phyloP scores from a whole-genome alignment of 2,888 invertebrate species.

The Metacarcinus magister region DNA sequence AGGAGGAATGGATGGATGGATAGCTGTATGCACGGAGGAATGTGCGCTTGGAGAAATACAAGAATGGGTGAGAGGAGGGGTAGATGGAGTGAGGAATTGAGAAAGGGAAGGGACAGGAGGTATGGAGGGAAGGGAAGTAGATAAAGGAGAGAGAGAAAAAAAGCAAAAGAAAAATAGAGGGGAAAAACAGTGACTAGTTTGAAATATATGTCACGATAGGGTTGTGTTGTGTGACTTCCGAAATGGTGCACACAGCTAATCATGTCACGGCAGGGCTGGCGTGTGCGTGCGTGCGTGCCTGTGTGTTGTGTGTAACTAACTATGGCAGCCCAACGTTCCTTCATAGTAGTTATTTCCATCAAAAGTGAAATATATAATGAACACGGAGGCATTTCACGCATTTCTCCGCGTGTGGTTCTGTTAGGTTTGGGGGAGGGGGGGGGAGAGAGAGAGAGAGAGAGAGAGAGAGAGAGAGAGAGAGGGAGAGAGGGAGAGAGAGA shows the following conservation, averaged over 20 bases:
- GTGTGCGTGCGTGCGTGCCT: slow-evolving; percentile 45
- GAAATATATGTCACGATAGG: not conserved
- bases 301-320: slow-evolving; percentile 32
- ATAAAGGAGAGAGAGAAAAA: not conserved
- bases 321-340: not conserved
- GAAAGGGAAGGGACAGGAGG: not conserved
- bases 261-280: not conserved
- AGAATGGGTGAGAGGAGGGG: not conserved
- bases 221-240: not conserved
- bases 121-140: not conserved
- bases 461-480: slow-evolving; percentile 28
- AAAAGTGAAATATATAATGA: not conserved
- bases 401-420: not conserved
- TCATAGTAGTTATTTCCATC: not conserved
- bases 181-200: not conserved
- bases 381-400: not conserved
- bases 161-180: not conserved
- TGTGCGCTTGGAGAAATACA: too few relatives aligned
- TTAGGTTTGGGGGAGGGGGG: not conserved
- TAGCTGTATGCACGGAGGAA: not conserved
- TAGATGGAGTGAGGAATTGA: not conserved
- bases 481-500: not conserved
- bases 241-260: not conserved
- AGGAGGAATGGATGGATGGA: not conserved
- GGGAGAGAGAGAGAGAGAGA: slow-evolving; percentile 6